Evolutionary conservation across 2,797 vertebrate species (phyloP).

Genomic region (Rallus crepitans): DNA sequence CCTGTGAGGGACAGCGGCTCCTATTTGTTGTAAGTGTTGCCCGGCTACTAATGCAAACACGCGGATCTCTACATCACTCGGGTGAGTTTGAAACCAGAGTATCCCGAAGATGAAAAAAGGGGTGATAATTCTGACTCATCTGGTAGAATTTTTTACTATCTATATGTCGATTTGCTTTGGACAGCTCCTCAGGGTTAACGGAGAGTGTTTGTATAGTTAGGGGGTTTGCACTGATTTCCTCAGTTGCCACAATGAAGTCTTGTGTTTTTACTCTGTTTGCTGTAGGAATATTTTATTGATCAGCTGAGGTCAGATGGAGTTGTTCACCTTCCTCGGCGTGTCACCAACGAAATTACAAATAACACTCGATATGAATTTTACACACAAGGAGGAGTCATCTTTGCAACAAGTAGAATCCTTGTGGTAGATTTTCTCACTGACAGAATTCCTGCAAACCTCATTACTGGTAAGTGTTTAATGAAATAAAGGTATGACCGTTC

Average conservation of each 20-base stretch:
- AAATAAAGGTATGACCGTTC: not conserved
- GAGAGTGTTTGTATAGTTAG: not conserved
- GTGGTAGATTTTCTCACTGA: slow-evolving; percentile 97
- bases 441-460: slow-evolving; percentile 92
- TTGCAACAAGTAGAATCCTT: slow-evolving; percentile 95
- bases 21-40: not conserved
- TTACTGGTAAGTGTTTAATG: slow-evolving; percentile 84
- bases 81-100: not conserved
- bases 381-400: slow-evolving; percentile 92
- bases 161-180: not conserved
- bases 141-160: not conserved
- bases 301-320: slow-evolving; percentile 89
- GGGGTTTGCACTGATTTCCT: not conserved
- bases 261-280: not conserved
- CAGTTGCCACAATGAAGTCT: not conserved
- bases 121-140: not conserved
- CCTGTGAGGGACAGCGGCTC: not conserved
- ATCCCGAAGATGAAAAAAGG: not conserved
- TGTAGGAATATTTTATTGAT: slow-evolving; percentile 94
- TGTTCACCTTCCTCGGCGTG: slow-evolving; percentile 87
- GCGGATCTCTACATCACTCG: not conserved
- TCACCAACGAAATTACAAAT: slow-evolving; percentile 91
- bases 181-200: not conserved
- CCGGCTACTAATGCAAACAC: not conserved
- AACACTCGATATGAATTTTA: slow-evolving; percentile 90